Base-by-base conservation (phyloP, 2,113 vertebrate genomes). In the Dipodomys spectabilis region DNA sequence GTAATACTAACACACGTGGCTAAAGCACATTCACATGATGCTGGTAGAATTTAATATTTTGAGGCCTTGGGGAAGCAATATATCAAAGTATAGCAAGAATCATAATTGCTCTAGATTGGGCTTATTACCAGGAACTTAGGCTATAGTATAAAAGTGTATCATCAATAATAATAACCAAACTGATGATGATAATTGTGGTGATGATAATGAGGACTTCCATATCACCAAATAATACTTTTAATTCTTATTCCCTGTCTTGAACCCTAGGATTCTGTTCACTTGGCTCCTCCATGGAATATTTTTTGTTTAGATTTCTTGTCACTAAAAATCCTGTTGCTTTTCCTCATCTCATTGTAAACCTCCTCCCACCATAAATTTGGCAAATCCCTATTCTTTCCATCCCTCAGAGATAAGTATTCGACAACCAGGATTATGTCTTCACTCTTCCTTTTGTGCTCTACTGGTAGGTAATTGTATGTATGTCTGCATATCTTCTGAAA, bases 101-200 rank as follows among this genome's bases (percentile, higher is more conserved):
- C 20, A 60, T 28, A 88, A 67, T 84, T 77, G 19, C 15, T 92
- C 9, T 32, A n/a, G n/a, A n/a, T 30, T 68, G 0, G 5, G 67
- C 83, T 86, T 69, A n/a, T 28, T 89, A n/a, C 53, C 78, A 68
- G 13, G 30, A 91, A 81, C 20, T 62, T 71, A 72, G 13, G 45
- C 13, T 95, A 77, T 18, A 30, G 69, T 86, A 92, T 62, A 80
- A 95, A 92, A 82, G 4, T 75, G 19, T 1, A 28, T 64, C 73
- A 72, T 28, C 20, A 81, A 71, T 28, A 74, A 75, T 11, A 82
- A 30, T 11, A 39, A 87, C 15, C 60, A 74, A 86, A 44, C 8
- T 4, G 23, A 80, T 39, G 49, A 6, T 53, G 10, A 19, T 30
- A 23, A 12, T 15, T 9, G 32, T 60, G 32, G 13, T 15, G 30